Base-by-base conservation (phyloP, 2,113 vertebrate genomes). In the Hippopotamus amphibius region DNA sequence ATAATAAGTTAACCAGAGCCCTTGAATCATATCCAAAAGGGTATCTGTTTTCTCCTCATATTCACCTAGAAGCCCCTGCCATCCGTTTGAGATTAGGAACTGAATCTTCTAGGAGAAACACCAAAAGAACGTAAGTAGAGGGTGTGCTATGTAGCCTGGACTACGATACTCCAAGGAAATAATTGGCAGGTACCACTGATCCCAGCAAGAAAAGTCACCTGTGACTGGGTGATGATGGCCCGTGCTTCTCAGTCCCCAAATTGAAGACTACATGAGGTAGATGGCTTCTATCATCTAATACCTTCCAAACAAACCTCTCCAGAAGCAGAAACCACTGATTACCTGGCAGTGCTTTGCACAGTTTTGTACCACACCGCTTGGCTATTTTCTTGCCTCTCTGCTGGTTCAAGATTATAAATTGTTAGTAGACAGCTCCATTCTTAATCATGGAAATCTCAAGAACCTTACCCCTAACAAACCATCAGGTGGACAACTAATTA, bases 31-130 rank as follows among this genome's bases (percentile, higher is more conserved):
- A 57, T 19, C 48, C 28, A 55, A 61, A 97, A 88, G 16, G 14
- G 0, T 53, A 66, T 88, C 90, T 77, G 28, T 26, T n/a, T 93
- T 93, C 72, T 16, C 17, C 30, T 84, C 17, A 11, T 53, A 71
- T 59, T 91, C 24, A 30, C 74, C 76, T 71, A 81, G 90, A 95
- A 86, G 30, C 1, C 12, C 26, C 65, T 83, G 8, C 28, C 33
- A 26, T 69, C 87, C 79, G 1, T 7, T 93, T 88, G 66, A 57
- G 13, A 57, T 77, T 15, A 65, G n/a, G 16, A 81, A 85, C 15
- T 13, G 6, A 95, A 66, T 80, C 15, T 96, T 74, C 79, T 92
- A 81, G 71, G 92, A 85, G 17, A 83, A 90, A 53, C 1, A 72
- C 33, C 43, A 33, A 37, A 83, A 92, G 24, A 57, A 68, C 11